A percentile compares a stretch with the other conserved stretches of the same genome.
phyloP scores from a whole-genome alignment of 2,888 invertebrate genomes.

The Operophtera brumata region DNA sequence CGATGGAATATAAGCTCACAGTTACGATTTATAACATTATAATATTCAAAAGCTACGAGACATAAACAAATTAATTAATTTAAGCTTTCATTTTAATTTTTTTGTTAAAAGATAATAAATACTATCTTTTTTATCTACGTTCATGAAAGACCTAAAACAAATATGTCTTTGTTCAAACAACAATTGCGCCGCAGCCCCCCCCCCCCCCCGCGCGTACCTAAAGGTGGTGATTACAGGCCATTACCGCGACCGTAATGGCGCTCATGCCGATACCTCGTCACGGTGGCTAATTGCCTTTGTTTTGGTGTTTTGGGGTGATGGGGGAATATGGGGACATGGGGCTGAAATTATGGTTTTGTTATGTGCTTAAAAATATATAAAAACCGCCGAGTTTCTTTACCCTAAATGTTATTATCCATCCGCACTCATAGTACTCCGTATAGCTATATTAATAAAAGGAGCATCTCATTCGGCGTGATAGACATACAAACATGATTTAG shows the following conservation, averaged over 20 bases:
- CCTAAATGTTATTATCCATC: too few species aligned
- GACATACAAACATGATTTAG: too few species aligned
- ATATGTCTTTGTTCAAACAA: conserved; percentile 16
- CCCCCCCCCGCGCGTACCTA: neutral
- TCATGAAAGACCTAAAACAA: conserved; percentile 9
- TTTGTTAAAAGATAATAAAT: too few species aligned
- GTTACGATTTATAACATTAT: too few species aligned
- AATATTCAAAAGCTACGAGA: too few species aligned
- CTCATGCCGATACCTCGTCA: conserved; percentile 40
- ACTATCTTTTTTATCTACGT: too few species aligned
- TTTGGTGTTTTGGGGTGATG: conserved; percentile 26
- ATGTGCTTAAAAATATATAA: conserved; percentile 1
- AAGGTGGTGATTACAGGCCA: conserved; percentile 27
- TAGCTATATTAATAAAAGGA: too few species aligned
- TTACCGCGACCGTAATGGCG: conserved; percentile 26
- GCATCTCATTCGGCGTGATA: too few species aligned
- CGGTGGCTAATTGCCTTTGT: conserved; percentile 44
- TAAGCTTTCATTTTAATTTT: too few species aligned
- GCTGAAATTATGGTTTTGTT: conserved; percentile 7
- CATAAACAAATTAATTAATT: too few species aligned
- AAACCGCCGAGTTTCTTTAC: neutral
- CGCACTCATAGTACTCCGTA: too few species aligned
- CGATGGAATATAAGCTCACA: too few species aligned
- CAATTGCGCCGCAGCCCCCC: neutral
- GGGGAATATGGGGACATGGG: conserved; percentile 14